phyloP scores from a whole-genome alignment of 2,113 vertebrate genomes.

The Xyliphius kryptos region DNA sequence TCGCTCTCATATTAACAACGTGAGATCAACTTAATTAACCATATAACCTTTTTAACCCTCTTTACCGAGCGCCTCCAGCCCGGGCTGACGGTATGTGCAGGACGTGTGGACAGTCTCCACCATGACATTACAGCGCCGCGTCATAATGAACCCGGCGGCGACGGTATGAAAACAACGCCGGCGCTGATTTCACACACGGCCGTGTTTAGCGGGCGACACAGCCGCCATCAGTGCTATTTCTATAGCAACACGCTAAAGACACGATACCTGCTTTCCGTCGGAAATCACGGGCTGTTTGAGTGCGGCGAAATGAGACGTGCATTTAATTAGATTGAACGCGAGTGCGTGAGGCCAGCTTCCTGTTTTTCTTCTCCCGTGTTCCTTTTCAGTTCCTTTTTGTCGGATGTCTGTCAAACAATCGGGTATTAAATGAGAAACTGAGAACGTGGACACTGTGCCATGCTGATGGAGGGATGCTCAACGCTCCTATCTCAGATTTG shows the following conservation, averaged over 20 bases:
- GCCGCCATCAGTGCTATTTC: constrained; percentile 29
- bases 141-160: constrained; percentile 11
- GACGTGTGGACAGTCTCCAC: constrained; percentile 1
- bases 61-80: no score
- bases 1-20: no score
- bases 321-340: constrained; percentile 42
- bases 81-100: neutral
- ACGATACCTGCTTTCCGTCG: constrained; percentile 18
- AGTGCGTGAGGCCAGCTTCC: constrained; percentile 18
- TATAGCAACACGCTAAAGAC: constrained; percentile 27
- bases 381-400: constrained; percentile 39
- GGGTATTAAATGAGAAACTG: constrained; percentile 41
- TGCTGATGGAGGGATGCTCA: constrained; percentile 36
- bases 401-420: constrained; percentile 46
- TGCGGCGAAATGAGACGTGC: constrained; percentile 14
- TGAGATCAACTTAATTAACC: no score
- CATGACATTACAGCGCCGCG: constrained; percentile 4
- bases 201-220: constrained; percentile 18
- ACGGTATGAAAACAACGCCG: constrained; percentile 5
- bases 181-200: constrained; percentile 5
- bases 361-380: neutral
- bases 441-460: constrained; percentile 15
- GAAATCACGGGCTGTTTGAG: constrained; percentile 6
- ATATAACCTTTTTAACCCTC: no score
- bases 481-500: constrained; percentile 42